Evolutionary conservation across 2,888 invertebrate genomes (phyloP).

Genomic region (Bombylius discolor): DNA sequence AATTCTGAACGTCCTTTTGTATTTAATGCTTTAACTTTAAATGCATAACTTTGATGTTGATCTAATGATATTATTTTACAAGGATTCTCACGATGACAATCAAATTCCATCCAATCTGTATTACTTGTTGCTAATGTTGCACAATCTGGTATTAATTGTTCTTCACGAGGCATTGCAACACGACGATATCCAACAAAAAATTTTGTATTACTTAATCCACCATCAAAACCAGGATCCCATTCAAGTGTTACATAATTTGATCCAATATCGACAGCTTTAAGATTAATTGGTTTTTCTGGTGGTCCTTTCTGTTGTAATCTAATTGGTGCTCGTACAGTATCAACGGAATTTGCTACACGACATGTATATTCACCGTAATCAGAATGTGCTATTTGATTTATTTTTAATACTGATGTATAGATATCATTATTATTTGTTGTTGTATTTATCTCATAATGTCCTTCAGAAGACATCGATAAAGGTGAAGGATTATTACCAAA

Average conservation of each 20-base stretch:
- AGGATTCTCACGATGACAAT: constrained; percentile 73
- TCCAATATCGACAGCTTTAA: constrained; percentile 60
- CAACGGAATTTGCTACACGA: constrained; percentile 69
- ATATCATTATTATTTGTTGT: constrained; percentile 73
- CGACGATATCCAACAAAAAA: constrained; percentile 74
- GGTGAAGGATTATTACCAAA: constrained; percentile 63
- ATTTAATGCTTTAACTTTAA: constrained; percentile 82
- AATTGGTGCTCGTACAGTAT: constrained; percentile 62
- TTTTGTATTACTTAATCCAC: constrained; percentile 73
- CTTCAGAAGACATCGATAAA: constrained; percentile 65
- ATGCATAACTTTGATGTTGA: constrained; percentile 74
- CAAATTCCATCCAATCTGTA: constrained; percentile 67
- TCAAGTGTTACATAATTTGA: constrained; percentile 65
- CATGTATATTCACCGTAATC: constrained; percentile 91
- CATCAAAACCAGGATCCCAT: constrained; percentile 87
- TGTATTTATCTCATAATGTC: constrained; percentile 74
- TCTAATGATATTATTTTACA: constrained; percentile 78
- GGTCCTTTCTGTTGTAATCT: constrained; percentile 74
- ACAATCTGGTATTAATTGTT: constrained; percentile 48
- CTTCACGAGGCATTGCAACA: constrained; percentile 46
- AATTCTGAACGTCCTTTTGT: constrained; percentile 77
- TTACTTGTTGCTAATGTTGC: constrained; percentile 44
- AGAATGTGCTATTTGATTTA: constrained; percentile 61
- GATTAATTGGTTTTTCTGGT: constrained; percentile 66
- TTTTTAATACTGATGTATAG: constrained; percentile 62